These are phyloP conservation scores for Parotocinclus haroldoi DNA, from an alignment of 2,797 vertebrate genomes.

Conservation along the genomic window DNA sequence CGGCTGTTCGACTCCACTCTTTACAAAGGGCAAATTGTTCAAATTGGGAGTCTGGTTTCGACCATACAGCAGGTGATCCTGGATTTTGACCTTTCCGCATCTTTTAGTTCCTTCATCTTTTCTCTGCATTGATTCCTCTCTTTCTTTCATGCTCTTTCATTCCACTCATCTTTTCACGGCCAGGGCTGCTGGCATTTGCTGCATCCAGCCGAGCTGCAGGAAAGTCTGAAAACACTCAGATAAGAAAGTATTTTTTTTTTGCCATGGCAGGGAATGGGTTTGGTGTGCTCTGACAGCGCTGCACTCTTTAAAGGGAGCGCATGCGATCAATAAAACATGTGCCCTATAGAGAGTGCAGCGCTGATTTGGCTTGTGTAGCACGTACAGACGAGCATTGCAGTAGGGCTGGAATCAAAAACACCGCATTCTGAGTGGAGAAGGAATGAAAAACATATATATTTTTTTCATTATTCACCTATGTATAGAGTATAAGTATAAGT, in stretches of 20 bases:
- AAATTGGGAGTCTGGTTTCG: too few species aligned
- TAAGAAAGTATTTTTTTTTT: constrained; percentile 11
- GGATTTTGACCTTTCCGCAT: constrained; percentile 47
- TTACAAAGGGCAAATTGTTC: too few species aligned
- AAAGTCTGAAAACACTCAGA: constrained; percentile 9
- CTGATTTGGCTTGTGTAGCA: constrained; percentile 10
- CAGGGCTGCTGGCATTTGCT: constrained; percentile 24
- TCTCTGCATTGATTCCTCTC: constrained; percentile 29
- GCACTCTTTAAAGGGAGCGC: constrained; percentile 37
- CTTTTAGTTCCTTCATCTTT: constrained; percentile 16
- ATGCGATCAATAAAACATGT: constrained; percentile 50
- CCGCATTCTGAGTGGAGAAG: too few species aligned
- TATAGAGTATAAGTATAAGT: too few species aligned
- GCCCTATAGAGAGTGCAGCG: constrained; percentile 8
- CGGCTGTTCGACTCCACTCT: too few species aligned
- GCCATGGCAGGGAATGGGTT: constrained; percentile 1
- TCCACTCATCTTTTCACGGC: constrained; percentile 18
- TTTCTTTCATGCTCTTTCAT: neutral
- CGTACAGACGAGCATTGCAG: neutral
- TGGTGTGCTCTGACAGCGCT: constrained; percentile 16
- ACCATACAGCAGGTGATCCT: constrained; percentile 22
- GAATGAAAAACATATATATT: too few species aligned
- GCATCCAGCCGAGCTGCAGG: constrained; percentile 29
- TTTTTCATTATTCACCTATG: too few species aligned
- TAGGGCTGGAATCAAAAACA: neutral